These are phyloP conservation scores for Centruroides vittatus DNA, from an alignment of 1,140 invertebrate species.

Conservation along the genomic window DNA sequence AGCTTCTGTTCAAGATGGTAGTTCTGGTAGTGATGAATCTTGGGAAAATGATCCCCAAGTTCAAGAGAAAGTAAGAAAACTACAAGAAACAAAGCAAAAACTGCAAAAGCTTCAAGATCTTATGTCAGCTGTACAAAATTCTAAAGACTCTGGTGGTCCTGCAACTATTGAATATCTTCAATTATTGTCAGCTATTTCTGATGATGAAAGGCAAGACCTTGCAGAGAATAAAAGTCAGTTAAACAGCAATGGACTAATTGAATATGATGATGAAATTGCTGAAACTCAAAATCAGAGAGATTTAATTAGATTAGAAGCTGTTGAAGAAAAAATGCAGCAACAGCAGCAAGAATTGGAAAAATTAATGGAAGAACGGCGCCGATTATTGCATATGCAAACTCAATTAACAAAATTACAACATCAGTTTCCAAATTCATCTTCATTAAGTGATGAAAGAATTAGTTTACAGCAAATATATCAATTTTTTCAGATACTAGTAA, in stretches of 20 bases:
- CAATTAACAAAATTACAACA: not conserved
- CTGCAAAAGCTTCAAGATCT: slow-evolving; percentile 2
- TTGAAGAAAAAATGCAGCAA: not conserved
- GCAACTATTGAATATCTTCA: not conserved
- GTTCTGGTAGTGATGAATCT: not conserved
- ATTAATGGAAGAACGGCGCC: not conserved
- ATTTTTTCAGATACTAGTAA: too few relatives aligned
- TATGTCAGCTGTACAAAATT: slow-evolving; percentile 1
- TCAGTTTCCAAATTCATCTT: not conserved
- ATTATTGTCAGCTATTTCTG: not conserved
- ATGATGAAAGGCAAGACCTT: not conserved
- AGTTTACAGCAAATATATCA: not conserved
- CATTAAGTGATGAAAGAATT: not conserved
- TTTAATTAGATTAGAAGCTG: not conserved
- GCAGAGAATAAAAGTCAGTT: not conserved
- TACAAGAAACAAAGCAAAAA: not conserved
- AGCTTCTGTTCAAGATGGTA: not conserved
- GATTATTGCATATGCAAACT: not conserved
- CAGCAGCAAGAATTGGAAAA: not conserved
- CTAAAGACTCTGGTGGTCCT: not conserved
- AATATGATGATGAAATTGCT: too few relatives aligned
- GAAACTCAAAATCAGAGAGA: too few relatives aligned
- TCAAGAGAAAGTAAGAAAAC: slow-evolving; percentile 5
- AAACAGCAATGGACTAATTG: too few relatives aligned
- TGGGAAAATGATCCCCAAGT: not conserved